phyloP scores from a whole-genome alignment of 30 jellyfish, hydroid and myxozoan genomes.

The Phacellophora camtschatica region DNA sequence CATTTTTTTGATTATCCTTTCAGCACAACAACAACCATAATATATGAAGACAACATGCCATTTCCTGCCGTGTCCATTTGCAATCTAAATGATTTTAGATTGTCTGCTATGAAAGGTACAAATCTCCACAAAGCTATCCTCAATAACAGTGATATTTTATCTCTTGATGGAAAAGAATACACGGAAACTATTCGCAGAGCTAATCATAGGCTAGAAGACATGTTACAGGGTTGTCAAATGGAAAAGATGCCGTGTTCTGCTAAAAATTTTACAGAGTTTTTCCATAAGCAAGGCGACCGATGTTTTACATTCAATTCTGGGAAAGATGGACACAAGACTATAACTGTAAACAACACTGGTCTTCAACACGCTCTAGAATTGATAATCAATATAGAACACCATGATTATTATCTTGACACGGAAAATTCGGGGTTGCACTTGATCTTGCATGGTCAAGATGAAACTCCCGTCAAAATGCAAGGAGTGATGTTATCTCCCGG shows the following conservation, averaged over 20 bases:
- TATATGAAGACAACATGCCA: constrained; percentile 55
- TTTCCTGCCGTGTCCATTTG: constrained; percentile 95
- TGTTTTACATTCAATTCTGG: constrained; percentile 89
- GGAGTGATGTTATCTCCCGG: constrained; percentile 88
- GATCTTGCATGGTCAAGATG: constrained; percentile 87
- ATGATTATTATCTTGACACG: constrained; percentile 76
- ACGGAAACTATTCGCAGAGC: constrained; percentile 64
- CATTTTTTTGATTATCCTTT: constrained; percentile 82
- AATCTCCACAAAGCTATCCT: constrained; percentile 49
- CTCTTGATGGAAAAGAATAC: constrained; percentile 76
- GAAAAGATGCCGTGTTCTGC: constrained; percentile 35
- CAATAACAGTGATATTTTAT: not conserved
- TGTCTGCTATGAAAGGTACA: constrained; percentile 70
- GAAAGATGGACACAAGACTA: constrained; percentile 7
- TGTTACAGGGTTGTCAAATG: constrained; percentile 64
- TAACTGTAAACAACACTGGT: constrained; percentile 53
- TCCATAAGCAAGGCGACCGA: constrained; percentile 85
- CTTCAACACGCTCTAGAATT: constrained; percentile 39
- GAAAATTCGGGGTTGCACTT: constrained; percentile 70
- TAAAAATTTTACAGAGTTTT: constrained; percentile 66
- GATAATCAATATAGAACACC: constrained; percentile 60
- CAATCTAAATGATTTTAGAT: constrained; percentile 78
- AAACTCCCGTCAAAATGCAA: constrained; percentile 84
- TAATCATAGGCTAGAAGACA: constrained; percentile 78
- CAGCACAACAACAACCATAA: constrained; percentile 87